Evolutionary conservation across 2,888 invertebrate species (phyloP), one percentile per base, ranked within the genome.

Genomic region (Hirtodrosophila cameraria): DNA sequence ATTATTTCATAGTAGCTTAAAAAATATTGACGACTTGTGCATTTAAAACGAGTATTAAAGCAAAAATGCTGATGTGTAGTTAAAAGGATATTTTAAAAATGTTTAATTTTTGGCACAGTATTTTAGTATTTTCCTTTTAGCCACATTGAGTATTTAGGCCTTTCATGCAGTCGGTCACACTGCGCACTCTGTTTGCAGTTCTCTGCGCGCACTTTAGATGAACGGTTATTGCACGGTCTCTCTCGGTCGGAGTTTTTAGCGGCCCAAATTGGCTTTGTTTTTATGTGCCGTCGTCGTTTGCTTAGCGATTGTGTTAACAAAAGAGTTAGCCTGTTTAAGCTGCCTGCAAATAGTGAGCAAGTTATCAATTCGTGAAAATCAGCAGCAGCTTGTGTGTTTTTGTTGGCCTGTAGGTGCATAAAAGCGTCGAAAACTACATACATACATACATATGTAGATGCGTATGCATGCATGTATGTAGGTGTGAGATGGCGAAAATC

Each of bases 401-500:
- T n/a, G n/a, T n/a, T 35, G 48, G 15, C 20, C 15, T 38, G 28
- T 59, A 25, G 46, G 42, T 46, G 55, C 23, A 43, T n/a, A n/a
- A n/a, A n/a, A 15, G 27, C 12, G 49, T n/a, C 52, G 12, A 62
- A 49, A 53, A 53, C 48, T 16, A 30, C 46, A 36, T 13, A 18
- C 38, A 36, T 13, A 18, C 38, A 15, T 25, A 27, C 23, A 16
- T 45, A 13, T 35, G 13, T 11, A 15, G 35, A 23, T 58, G 36
- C 12, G 12, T 42, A 11, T 42, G 38, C 16, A 7, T 42, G 31
- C 45, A 16, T 50, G 36, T 25, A 38, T 45, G 41, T 45, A 64
- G 63, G 69, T 75, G 80, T 83, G 71, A 66, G 72, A 61, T 71
- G 69, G 49, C 71, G 76, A 72, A 87, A 85, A 87, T 87, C 87